Conservation (phyloP, 2,797 vertebrate species). For the Platalea minor region DNA sequence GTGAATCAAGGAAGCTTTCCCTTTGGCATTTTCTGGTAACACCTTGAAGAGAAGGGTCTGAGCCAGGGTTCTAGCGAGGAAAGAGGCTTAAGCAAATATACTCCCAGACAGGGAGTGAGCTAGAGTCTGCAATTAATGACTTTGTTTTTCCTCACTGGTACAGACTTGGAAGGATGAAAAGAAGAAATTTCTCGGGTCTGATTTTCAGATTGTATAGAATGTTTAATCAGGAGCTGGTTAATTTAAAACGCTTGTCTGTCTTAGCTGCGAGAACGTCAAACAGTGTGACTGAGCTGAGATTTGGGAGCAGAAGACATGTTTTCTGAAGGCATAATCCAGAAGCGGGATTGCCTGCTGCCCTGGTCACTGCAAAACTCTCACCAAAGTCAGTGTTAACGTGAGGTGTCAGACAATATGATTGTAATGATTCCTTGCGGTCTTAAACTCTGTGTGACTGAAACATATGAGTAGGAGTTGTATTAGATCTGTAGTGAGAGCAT, state of each 20-base stretch:
- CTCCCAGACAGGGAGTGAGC: constrained; percentile 62
- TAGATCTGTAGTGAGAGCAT: not conserved
- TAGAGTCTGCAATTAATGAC: constrained; percentile 55
- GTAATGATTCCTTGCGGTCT: not conserved
- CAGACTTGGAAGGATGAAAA: constrained; percentile 38
- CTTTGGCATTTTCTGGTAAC: constrained; percentile 47
- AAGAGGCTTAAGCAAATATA: constrained; percentile 53
- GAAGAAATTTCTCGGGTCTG: constrained; percentile 32
- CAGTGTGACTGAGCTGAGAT: not conserved
- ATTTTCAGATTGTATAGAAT: constrained; percentile 1
- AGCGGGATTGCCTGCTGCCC: not conserved
- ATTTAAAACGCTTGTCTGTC: not conserved
- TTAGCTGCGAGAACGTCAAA: not conserved
- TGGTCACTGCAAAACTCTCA: not conserved
- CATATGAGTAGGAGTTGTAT: not conserved
- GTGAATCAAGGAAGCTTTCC: constrained; percentile 49
- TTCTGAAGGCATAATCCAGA: not conserved
- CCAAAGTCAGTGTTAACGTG: not conserved
- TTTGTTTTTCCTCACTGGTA: constrained; percentile 51
- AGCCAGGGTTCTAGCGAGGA: constrained; percentile 37
- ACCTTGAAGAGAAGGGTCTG: constrained; percentile 41
- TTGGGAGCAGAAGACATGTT: not conserved
- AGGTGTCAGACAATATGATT: not conserved
- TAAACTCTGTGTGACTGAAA: not conserved
- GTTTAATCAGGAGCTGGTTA: not conserved